Evolutionary conservation across 1,140 invertebrate species (phyloP), one percentile per base, ranked within the genome.

Genomic region (Probaryconus sp.): DNA sequence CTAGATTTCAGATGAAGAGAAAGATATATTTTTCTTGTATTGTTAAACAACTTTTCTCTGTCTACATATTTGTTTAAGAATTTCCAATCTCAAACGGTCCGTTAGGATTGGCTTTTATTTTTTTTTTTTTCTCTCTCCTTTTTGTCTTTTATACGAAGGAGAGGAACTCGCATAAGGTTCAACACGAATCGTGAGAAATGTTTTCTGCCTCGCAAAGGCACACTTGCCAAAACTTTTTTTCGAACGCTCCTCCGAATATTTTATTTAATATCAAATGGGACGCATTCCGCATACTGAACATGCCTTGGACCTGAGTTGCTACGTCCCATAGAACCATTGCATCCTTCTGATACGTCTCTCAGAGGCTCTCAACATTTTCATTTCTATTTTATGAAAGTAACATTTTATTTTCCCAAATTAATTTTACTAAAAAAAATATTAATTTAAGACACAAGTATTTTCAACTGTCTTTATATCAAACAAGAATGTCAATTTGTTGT

Each of bases 201-300:
- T 76, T 67, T 70, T 58, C 69, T 70, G 45, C 60, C 45, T 61
- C 20, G 68, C 33, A 58, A 45, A 75, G 48, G 53, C 55, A 61
- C 60, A 77, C 53, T 78, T 75, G 73, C 56, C 60, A 33, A 79
- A 79, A 74, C 38, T 83, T 81, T 60, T 50, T 76, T 76, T 71
- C 42, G 42, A 42, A 65, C 45, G 40, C 63, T 56, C 37, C 40
- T 30, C 33, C 78, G 79, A 85, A 86, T 86, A 84, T 85, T 85
- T 86, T 81, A 85, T 86, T 86, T 87, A 85, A 88, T 88, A 85
- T 85, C 74, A 83, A 84, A 83, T 48, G 78, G 79, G 81, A 83
- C 76, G 79, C 81, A 79, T 81, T 81, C 79, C 68, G 83, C 80
- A 83, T 86, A 81, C 80, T 80, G 78, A 85, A 72, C 81, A 78